Evolutionary conservation across 2,797 vertebrate genomes (phyloP), one percentile per base, ranked within the genome.

Genomic region (Fundulus diaphanus): DNA sequence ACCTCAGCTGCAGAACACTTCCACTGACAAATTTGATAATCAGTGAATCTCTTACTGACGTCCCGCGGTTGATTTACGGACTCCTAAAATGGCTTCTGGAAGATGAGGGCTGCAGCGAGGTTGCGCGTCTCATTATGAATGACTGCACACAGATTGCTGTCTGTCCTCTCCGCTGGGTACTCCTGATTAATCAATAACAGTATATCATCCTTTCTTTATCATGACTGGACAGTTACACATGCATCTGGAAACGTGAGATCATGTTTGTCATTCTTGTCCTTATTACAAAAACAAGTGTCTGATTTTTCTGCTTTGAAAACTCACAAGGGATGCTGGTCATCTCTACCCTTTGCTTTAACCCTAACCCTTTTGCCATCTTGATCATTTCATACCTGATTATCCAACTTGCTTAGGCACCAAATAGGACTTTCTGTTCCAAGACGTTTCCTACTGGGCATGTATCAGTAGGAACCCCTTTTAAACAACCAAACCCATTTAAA

Each of bases 1-100:
- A 13, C 73, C 70, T 13, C 7, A n/a, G 70, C 69, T 77, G 61
- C 69, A 73, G 70, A 81, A 71, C 74, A 40, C 73, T 81, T 70
- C 40, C 51, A n/a, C 74, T 72, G 72, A 79, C 73, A 85, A 67
- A 70, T 84, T 56, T 65, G 54, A 71, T 81, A 80, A 72, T 79
- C 69, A 77, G 76, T 83, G 88, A 87, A 72, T 89, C 83, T 69
- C 68, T 68, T 48, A 40, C 78, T 87, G 79, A 74, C 71, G 77
- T 82, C 61, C 84, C 48, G 56, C 66, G 79, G 70, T 86, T 86
- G 77, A 85, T 70, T 79, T 63, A 70, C 76, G 73, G 63, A 71
- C 82, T 72, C 76, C 65, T 57, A 52, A 57, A 84, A 54, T 54
- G 16, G 67, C 75, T 72, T 74, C 74, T 68, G 77, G 57, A 61